A percentile compares a stretch with the other conserved stretches of the same genome.
phyloP scores from a whole-genome alignment of 2,888 invertebrate genomes.

The Spatulosminthurus flaviceps region DNA sequence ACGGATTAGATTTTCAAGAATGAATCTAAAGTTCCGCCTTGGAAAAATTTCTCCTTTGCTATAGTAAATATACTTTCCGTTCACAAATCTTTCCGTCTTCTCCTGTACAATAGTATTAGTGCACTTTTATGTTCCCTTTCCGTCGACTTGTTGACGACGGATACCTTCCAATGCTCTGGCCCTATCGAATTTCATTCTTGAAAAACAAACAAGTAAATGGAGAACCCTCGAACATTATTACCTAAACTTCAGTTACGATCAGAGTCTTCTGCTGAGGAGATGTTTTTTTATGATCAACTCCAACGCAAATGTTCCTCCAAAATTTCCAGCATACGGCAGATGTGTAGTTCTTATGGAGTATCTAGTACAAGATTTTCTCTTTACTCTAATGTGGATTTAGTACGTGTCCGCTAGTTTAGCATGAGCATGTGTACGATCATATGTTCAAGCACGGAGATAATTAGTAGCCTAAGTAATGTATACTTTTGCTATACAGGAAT shows the following conservation, averaged over 20 bases:
- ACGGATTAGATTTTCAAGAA: background rate
- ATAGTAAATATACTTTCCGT: slow-evolving; percentile 18
- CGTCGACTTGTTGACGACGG: slow-evolving; percentile 26
- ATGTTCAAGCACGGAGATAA: too few relatives aligned
- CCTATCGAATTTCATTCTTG: slow-evolving; percentile 33
- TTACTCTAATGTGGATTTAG: too few relatives aligned
- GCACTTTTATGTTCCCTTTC: too few relatives aligned
- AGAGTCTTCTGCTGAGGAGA: background rate
- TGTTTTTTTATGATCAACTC: slow-evolving; percentile 1
- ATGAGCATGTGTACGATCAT: too few relatives aligned
- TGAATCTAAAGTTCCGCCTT: background rate
- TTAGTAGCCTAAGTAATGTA: too few relatives aligned
- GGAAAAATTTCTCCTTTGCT: background rate
- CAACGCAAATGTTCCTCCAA: slow-evolving; percentile 9
- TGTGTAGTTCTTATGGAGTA: too few relatives aligned
- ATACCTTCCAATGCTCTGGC: slow-evolving; percentile 24
- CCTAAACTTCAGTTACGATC: background rate
- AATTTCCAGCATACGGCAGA: slow-evolving; percentile 2
- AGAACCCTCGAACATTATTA: slow-evolving; percentile 20
- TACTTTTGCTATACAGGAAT: too few relatives aligned
- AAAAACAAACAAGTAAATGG: slow-evolving; percentile 25
- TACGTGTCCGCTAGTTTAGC: too few relatives aligned
- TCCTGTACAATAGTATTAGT: background rate
- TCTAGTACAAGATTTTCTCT: too few relatives aligned
- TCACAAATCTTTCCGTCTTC: slow-evolving; percentile 8